phyloP scores from a whole-genome alignment of 2,888 invertebrate species.

The Melipona bicolor region DNA sequence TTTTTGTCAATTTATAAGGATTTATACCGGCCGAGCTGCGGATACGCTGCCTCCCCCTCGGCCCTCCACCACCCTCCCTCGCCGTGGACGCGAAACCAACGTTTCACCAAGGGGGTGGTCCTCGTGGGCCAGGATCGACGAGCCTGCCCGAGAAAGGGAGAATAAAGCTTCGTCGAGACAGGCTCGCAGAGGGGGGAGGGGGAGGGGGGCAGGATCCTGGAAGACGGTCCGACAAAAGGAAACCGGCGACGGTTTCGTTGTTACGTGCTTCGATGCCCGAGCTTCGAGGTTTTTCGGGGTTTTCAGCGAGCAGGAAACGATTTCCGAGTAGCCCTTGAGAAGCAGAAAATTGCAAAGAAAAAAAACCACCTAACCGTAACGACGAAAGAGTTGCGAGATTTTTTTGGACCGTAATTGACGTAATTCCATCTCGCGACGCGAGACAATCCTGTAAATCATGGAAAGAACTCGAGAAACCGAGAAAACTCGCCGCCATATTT shows the following conservation, averaged over 20 bases:
- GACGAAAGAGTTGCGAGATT: too few species aligned
- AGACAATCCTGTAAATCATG: neutral
- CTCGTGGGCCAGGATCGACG: constrained; percentile 55
- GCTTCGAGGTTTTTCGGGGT: constrained; percentile 25
- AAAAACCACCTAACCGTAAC: too few species aligned
- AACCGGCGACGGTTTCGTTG: constrained; percentile 17
- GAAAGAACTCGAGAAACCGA: neutral
- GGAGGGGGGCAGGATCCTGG: constrained; percentile 5
- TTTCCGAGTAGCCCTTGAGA: neutral
- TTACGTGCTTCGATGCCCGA: constrained; percentile 15
- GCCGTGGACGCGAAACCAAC: constrained; percentile 39
- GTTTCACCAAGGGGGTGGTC: constrained; percentile 67
- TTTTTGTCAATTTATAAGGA: constrained; percentile 83
- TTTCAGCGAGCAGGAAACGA: neutral
- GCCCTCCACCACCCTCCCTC: neutral
- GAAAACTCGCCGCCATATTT: neutral
- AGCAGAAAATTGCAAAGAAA: too few species aligned
- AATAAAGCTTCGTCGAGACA: constrained; percentile 52
- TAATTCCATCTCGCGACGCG: too few species aligned
- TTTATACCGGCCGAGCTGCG: constrained; percentile 78
- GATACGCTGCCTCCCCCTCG: constrained; percentile 62
- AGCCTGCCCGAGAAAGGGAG: constrained; percentile 56
- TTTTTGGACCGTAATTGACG: too few species aligned
- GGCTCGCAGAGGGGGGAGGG: neutral
- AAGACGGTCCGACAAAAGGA: constrained; percentile 46